These are phyloP conservation scores for Vanessa cardui DNA, from an alignment of 2,888 invertebrate genomes.

Conservation along the genomic window DNA sequence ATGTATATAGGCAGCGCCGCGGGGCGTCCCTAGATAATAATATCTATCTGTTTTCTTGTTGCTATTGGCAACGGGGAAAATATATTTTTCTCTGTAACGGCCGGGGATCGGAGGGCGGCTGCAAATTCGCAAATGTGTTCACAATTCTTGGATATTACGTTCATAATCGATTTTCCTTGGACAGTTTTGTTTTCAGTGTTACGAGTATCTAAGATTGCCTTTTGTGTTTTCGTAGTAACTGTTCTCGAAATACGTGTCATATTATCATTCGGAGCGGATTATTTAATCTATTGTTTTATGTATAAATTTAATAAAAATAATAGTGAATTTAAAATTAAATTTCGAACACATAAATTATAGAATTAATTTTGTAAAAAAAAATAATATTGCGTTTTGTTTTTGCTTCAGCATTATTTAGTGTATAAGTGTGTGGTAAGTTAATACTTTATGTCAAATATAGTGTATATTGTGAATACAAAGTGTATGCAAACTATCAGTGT, in stretches of 20 bases:
- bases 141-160: conserved; percentile 39
- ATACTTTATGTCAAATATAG: conserved; percentile 12
- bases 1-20: conserved; percentile 52
- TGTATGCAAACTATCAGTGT: conserved; percentile 41
- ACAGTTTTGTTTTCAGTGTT: conserved; percentile 13
- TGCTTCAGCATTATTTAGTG: background rate
- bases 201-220: conserved; percentile 1
- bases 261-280: background rate
- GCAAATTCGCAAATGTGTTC: conserved; percentile 53
- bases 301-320: background rate
- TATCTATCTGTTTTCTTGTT: conserved; percentile 72
- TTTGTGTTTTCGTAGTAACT: background rate
- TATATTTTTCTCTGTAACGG: conserved; percentile 63
- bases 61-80: conserved; percentile 70
- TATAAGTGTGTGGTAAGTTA: background rate
- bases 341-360: background rate
- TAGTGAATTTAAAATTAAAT: background rate
- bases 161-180: conserved; percentile 35
- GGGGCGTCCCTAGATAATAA: conserved; percentile 65
- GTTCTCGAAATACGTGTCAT: background rate
- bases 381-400: background rate
- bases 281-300: background rate
- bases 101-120: conserved; percentile 40
- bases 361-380: too few species aligned
- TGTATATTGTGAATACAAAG: conserved; percentile 28